Evolutionary conservation across 2,797 vertebrate species (phyloP).

Genomic region (Lycodopsis pacificus): DNA sequence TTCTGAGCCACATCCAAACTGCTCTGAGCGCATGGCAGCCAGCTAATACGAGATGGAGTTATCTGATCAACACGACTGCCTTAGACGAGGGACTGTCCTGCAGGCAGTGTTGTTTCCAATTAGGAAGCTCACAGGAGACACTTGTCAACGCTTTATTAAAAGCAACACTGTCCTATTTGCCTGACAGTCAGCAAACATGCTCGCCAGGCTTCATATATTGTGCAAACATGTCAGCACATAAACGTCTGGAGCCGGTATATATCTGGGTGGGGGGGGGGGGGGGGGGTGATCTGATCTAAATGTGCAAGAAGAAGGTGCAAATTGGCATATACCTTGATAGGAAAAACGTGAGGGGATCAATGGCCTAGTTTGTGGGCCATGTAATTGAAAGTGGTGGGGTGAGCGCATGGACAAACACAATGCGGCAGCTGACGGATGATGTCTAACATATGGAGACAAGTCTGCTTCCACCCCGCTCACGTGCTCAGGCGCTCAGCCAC

Average conservation of each 20-base stretch:
- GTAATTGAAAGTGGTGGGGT: slow-evolving; percentile 73
- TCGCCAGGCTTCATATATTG: slow-evolving; percentile 6
- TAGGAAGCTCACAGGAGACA: slow-evolving; percentile 40
- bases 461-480: slow-evolving; percentile 51
- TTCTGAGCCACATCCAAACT: slow-evolving; percentile 59
- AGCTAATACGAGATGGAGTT: slow-evolving; percentile 58
- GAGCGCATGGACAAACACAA: slow-evolving; percentile 65
- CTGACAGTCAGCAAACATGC: slow-evolving; percentile 49
- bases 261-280: not conserved
- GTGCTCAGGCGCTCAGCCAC: slow-evolving; percentile 27
- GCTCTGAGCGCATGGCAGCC: slow-evolving; percentile 40
- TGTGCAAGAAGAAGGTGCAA: slow-evolving; percentile 38
- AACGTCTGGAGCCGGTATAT: not conserved
- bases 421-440: slow-evolving; percentile 76
- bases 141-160: slow-evolving; percentile 17
- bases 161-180: slow-evolving; percentile 43
- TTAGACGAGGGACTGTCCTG: slow-evolving; percentile 41
- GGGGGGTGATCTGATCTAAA: slow-evolving; percentile 40
- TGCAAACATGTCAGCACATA: slow-evolving; percentile 37
- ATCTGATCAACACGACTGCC: slow-evolving; percentile 57
- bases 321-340: slow-evolving; percentile 55
- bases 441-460: slow-evolving; percentile 70
- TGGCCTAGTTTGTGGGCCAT: slow-evolving; percentile 69
- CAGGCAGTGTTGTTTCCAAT: slow-evolving; percentile 60
- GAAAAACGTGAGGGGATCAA: slow-evolving; percentile 72